Percentiles rank a stretch among this genome's conserved stretches.
Conservation (phyloP, 2,888 invertebrate species). For the Ptilodon capucinus region DNA sequence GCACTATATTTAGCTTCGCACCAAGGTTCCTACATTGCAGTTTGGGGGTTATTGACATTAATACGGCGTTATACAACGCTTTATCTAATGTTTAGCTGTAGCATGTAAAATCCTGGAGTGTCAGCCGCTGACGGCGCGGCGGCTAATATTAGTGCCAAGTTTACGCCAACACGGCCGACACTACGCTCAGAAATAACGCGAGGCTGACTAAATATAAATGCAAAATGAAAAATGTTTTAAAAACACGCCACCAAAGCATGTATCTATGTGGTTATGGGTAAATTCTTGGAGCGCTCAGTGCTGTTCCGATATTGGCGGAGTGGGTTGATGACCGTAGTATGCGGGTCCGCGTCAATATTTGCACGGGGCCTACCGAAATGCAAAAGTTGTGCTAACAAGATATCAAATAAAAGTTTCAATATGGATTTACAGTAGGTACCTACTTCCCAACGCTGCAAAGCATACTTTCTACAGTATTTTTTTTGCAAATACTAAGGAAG, state of each 20-base stretch:
- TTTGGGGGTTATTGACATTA: slow-evolving; percentile 81
- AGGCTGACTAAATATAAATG: slow-evolving; percentile 52
- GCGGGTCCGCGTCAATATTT: slow-evolving; percentile 45
- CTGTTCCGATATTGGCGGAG: slow-evolving; percentile 1
- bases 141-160: slow-evolving; percentile 68
- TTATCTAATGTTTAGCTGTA: slow-evolving; percentile 54
- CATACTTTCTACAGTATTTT: not conserved
- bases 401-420: slow-evolving; percentile 19
- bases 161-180: slow-evolving; percentile 52
- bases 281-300: not conserved
- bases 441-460: not conserved
- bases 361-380: slow-evolving; percentile 33
- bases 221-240: slow-evolving; percentile 17
- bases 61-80: slow-evolving; percentile 61
- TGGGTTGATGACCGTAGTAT: slow-evolving; percentile 26
- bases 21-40: slow-evolving; percentile 75
- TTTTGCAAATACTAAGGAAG: not conserved
- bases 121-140: slow-evolving; percentile 43
- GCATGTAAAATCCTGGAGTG: slow-evolving; percentile 47
- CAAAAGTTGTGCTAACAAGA: slow-evolving; percentile 37
- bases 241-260: slow-evolving; percentile 10
- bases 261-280: slow-evolving; percentile 4
- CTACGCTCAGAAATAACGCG: slow-evolving; percentile 61
- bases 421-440: slow-evolving; percentile 1
- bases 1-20: slow-evolving; percentile 69